A percentile compares a stretch with the other conserved stretches of the same genome.
Evolutionary conservation across 2,113 vertebrate genomes (phyloP).

Genomic region (Crotalus tigris): DNA sequence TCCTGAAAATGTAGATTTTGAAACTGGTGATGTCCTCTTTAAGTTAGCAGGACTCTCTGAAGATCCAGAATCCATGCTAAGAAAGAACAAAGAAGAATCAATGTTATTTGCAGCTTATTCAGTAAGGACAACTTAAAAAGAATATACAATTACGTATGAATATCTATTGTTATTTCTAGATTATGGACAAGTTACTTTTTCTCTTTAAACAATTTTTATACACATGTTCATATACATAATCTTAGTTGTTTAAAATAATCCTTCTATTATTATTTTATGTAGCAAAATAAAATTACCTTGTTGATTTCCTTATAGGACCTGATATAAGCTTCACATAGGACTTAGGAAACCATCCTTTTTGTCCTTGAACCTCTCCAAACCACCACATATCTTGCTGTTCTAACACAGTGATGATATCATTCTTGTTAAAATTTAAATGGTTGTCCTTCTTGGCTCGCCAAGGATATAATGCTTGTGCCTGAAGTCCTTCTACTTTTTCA

Average conservation of each 20-base stretch:
- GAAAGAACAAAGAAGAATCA: constrained; percentile 47
- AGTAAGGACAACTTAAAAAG: not conserved
- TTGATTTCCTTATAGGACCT: constrained; percentile 82
- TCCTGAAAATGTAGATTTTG: constrained; percentile 78
- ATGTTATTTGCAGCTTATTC: constrained; percentile 23
- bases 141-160: not conserved
- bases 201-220: not conserved
- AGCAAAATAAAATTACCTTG: constrained; percentile 71
- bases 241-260: not conserved
- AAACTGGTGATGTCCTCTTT: constrained; percentile 88
- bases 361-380: constrained; percentile 97
- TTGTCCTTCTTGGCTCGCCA: constrained; percentile 99
- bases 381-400: constrained; percentile 99
- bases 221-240: not conserved
- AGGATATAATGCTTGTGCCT: constrained; percentile 95
- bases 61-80: constrained; percentile 84
- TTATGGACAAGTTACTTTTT: not conserved
- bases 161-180: not conserved
- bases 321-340: constrained; percentile 98
- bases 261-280: not conserved
- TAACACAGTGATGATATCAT: constrained; percentile 91
- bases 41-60: constrained; percentile 90
- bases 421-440: constrained; percentile 99
- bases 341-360: constrained; percentile 99
- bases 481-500: constrained; percentile 95